A percentile compares a stretch with the other conserved stretches of the same genome.
These are phyloP conservation scores for Synanthedon tipuliformis DNA, from an alignment of 2,888 invertebrate genomes.

Conservation along the genomic window DNA sequence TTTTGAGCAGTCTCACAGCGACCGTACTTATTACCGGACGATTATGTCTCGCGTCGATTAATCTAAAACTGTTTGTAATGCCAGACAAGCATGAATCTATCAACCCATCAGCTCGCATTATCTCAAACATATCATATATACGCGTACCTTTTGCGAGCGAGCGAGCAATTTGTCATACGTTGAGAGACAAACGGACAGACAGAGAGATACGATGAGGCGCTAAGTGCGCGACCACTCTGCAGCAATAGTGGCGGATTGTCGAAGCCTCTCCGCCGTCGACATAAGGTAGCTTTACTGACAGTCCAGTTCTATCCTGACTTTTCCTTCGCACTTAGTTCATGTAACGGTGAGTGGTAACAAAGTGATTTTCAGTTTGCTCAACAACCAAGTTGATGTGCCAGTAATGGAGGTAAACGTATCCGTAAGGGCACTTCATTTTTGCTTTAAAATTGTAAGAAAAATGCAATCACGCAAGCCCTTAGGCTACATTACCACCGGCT, in stretches of 20 bases:
- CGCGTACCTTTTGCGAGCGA: too few species aligned
- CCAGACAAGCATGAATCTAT: conserved; percentile 11
- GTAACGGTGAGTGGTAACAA: neutral
- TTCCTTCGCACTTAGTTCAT: neutral
- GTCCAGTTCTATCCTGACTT: neutral
- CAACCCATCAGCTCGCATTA: conserved; percentile 24
- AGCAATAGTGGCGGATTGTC: neutral
- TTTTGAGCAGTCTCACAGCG: too few species aligned
- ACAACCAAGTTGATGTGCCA: neutral
- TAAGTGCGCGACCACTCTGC: conserved; percentile 5
- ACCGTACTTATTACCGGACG: too few species aligned
- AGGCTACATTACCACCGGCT: conserved; percentile 3
- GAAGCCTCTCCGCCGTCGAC: neutral
- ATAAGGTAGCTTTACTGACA: neutral
- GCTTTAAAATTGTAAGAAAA: neutral
- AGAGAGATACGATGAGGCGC: conserved; percentile 8
- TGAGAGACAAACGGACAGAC: conserved; percentile 34
- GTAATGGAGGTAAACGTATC: neutral
- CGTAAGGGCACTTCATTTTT: neutral
- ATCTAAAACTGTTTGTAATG: neutral
- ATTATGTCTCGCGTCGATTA: too few species aligned
- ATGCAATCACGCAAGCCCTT: neutral
- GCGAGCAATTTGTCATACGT: conserved; percentile 48
- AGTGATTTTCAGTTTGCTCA: neutral
- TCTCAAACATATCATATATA: conserved; percentile 39